These are phyloP conservation scores for Desoria tigrina DNA, from an alignment of 2,888 invertebrate species.

Conservation along the genomic window DNA sequence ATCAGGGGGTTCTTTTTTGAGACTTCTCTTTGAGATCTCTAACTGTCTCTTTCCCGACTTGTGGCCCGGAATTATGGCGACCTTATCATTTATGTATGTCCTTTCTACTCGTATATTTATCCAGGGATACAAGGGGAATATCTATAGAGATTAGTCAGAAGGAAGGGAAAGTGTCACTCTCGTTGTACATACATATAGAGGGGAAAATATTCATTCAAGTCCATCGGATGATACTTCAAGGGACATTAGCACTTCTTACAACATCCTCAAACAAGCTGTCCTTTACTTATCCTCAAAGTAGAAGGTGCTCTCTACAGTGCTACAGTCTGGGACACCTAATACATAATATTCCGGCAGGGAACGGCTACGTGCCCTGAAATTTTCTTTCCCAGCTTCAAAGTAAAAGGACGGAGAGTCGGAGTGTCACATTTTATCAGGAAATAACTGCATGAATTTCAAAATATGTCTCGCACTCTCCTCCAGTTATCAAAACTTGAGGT, in stretches of 20 bases:
- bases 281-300: slow-evolving; percentile 1
- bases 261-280: slow-evolving; percentile 26
- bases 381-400: slow-evolving; percentile 9
- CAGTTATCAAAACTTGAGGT: slow-evolving; percentile 12
- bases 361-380: slow-evolving; percentile 3
- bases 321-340: too few relatives aligned
- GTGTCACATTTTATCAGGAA: slow-evolving; percentile 15
- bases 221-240: slow-evolving; percentile 3
- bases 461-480: slow-evolving; percentile 10
- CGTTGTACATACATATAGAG: too few relatives aligned
- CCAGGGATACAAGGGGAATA: background rate
- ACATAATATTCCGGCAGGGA: background rate
- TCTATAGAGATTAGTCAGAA: too few relatives aligned
- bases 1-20: slow-evolving; percentile 11
- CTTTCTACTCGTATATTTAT: too few relatives aligned
- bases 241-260: slow-evolving; percentile 39
- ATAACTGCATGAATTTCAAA: slow-evolving; percentile 23
- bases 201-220: slow-evolving; percentile 1
- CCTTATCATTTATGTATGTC: slow-evolving; percentile 6
- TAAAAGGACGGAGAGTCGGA: background rate
- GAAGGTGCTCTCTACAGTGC: too few relatives aligned
- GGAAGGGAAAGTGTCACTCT: background rate
- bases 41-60: background rate
- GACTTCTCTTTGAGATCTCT: slow-evolving; percentile 5
- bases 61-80: background rate